phyloP scores from a whole-genome alignment of 2,113 vertebrate species.

The Clarias magur region DNA sequence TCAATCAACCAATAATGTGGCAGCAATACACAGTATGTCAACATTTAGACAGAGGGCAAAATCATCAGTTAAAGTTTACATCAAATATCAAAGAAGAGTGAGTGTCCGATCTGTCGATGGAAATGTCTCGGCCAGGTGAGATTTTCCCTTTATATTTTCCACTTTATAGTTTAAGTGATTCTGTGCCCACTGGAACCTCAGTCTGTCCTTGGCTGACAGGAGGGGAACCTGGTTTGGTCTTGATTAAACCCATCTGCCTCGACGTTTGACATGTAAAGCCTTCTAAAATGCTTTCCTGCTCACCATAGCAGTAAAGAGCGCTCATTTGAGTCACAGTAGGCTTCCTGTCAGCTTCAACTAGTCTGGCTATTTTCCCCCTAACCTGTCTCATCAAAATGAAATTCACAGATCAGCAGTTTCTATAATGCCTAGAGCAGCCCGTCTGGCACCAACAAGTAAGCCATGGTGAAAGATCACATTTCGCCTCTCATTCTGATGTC shows the following conservation, averaged over 20 bases:
- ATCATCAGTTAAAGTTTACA: background rate
- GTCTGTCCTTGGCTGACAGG: background rate
- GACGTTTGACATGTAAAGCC: background rate
- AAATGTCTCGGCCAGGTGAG: background rate
- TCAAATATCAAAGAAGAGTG: background rate
- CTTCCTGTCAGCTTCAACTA: background rate
- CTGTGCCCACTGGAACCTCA: background rate
- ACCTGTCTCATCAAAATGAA: background rate
- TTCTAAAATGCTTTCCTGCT: background rate
- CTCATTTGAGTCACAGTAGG: background rate
- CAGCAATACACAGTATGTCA: background rate
- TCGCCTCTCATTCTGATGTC: too few species aligned
- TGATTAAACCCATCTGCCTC: background rate
- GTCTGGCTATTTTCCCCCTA: background rate
- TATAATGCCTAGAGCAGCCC: background rate
- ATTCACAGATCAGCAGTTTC: background rate
- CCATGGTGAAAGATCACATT: background rate
- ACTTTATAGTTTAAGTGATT: background rate
- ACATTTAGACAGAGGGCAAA: background rate
- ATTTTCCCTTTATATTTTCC: background rate
- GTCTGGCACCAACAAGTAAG: background rate
- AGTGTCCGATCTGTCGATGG: background rate
- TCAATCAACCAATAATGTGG: background rate
- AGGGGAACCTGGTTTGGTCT: background rate
- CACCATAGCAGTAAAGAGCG: background rate